Percentiles rank a stretch among this genome's conserved stretches.
These are phyloP conservation scores for Bungarus multicinctus DNA, from an alignment of 2,113 vertebrate genomes.

Conservation along the genomic window DNA sequence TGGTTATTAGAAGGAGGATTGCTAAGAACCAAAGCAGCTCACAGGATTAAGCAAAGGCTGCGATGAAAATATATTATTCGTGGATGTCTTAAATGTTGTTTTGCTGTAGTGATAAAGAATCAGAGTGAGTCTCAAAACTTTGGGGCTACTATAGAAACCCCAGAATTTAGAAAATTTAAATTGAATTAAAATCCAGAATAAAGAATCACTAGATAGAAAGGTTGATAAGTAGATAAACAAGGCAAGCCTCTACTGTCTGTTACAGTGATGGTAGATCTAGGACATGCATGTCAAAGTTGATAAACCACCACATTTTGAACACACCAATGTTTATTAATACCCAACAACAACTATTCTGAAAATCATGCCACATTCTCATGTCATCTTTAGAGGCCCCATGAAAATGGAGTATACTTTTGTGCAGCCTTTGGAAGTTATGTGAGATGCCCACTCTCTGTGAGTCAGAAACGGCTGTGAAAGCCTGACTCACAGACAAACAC, in stretches of 20 bases:
- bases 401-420: neutral
- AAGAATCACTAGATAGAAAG: neutral
- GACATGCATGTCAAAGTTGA: neutral
- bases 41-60: neutral
- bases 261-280: neutral
- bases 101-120: neutral
- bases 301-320: neutral
- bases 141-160: neutral
- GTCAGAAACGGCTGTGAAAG: too few relatives aligned
- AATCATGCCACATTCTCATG: neutral
- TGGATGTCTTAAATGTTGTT: neutral
- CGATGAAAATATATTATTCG: neutral
- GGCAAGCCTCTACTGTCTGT: neutral
- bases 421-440: neutral
- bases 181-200: neutral
- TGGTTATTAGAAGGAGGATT: neutral
- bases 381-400: neutral
- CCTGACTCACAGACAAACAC: too few relatives aligned
- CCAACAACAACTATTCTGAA: neutral
- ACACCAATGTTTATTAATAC: neutral
- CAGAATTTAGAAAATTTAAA: neutral
- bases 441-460: neutral
- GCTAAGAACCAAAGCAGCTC: neutral
- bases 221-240: neutral
- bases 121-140: neutral